Conservation (phyloP, 2,888 invertebrate species). For the Sarcophaga variegata region DNA sequence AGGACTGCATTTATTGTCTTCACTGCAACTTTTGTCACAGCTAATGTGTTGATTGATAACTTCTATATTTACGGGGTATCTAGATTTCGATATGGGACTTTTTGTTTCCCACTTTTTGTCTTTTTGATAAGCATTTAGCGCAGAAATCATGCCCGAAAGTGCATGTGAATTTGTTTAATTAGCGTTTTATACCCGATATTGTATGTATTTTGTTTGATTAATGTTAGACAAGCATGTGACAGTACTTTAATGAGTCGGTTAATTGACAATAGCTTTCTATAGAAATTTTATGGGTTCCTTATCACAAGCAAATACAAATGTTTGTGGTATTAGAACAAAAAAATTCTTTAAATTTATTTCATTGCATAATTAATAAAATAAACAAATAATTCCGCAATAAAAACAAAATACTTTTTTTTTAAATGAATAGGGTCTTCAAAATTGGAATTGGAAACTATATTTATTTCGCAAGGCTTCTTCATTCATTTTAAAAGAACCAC, state of each 20-base stretch:
- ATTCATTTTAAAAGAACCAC: too few relatives aligned
- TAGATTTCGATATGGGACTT: background rate
- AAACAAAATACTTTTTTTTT: too few relatives aligned
- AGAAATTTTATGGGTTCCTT: background rate
- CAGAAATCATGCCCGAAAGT: slow-evolving; percentile 2
- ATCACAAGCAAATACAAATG: background rate
- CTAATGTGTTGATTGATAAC: slow-evolving; percentile 39
- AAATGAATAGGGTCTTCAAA: too few relatives aligned
- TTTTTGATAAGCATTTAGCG: slow-evolving; percentile 8
- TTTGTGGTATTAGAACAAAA: too few relatives aligned
- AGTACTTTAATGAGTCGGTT: slow-evolving; percentile 4
- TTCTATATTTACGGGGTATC: background rate
- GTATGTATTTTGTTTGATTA: background rate
- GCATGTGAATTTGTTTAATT: slow-evolving; percentile 39
- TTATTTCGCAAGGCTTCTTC: too few relatives aligned
- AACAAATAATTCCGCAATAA: too few relatives aligned
- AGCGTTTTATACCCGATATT: background rate
- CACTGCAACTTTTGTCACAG: background rate
- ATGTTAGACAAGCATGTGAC: slow-evolving; percentile 34
- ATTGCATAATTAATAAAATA: too few relatives aligned
- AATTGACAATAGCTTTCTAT: background rate
- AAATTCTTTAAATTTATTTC: too few relatives aligned
- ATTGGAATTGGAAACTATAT: too few relatives aligned
- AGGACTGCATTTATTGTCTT: background rate
- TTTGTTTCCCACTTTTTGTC: background rate